phyloP scores from a whole-genome alignment of 2,113 vertebrate species.

The Neodontobutis hainanensis region DNA sequence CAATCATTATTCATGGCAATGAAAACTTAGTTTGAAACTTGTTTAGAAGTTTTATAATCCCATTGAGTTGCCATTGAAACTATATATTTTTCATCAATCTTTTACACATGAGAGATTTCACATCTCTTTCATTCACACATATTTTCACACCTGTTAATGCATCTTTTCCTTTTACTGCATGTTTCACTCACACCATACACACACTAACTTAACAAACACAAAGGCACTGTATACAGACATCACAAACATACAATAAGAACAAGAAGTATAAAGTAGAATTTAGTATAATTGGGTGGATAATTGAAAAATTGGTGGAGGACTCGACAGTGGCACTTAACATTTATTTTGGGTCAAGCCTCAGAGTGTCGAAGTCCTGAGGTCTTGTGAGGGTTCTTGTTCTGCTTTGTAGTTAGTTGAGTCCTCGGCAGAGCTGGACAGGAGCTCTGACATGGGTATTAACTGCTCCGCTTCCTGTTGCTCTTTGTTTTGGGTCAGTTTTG shows the following conservation, averaged over 20 bases:
- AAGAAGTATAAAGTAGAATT: conserved; percentile 33
- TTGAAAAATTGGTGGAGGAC: neutral
- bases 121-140: conserved; percentile 2
- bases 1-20: too few relatives aligned
- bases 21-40: too few relatives aligned
- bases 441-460: conserved; percentile 53
- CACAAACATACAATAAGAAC: conserved; percentile 21
- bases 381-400: conserved; percentile 54
- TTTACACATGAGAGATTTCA: neutral
- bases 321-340: conserved; percentile 26
- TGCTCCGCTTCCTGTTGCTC: conserved; percentile 41
- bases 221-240: conserved; percentile 10
- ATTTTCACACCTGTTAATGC: conserved; percentile 6
- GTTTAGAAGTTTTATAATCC: too few relatives aligned
- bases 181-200: too few relatives aligned
- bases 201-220: neutral
- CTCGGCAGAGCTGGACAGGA: conserved; percentile 36
- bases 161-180: neutral
- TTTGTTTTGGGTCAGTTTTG: conserved; percentile 46
- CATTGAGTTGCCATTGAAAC: conserved; percentile 11
- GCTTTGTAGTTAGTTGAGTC: conserved; percentile 32
- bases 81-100: conserved; percentile 3
- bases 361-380: conserved; percentile 62
- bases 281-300: conserved; percentile 3
- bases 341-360: conserved; percentile 32